Evolutionary conservation across 2,888 invertebrate genomes (phyloP).

Genomic region (Pardosa pseudoannulata): DNA sequence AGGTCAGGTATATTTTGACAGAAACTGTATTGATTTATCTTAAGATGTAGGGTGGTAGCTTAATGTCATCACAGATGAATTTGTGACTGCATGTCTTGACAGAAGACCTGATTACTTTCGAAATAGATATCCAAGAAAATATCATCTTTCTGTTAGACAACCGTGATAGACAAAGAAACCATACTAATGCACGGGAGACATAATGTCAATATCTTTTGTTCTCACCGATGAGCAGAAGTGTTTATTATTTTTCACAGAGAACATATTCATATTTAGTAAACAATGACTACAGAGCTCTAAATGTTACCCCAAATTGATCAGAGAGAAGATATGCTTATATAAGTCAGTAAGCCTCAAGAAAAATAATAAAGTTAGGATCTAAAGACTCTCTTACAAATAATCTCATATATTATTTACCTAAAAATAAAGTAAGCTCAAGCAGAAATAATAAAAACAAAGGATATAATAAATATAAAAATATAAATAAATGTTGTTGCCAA

Average conservation of each 20-base stretch:
- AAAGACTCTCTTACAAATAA: no score
- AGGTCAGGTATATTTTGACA: constrained; percentile 12
- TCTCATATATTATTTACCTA: no score
- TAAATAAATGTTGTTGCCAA: no score
- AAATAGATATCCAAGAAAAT: constrained; percentile 10
- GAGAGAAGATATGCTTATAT: no score
- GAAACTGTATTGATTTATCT: constrained; percentile 17
- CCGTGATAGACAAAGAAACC: constrained; percentile 2
- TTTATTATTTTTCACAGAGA: neutral
- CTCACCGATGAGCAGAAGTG: neutral
- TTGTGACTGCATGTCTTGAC: constrained; percentile 17
- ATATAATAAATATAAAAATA: no score
- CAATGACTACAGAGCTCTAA: no score
- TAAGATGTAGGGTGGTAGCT: constrained; percentile 2
- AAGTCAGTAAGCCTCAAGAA: no score
- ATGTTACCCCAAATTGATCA: no score
- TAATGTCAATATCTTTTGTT: constrained; percentile 7
- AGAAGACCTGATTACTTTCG: constrained; percentile 13
- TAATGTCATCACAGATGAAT: constrained; percentile 15
- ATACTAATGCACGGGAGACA: neutral
- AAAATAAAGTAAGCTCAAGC: no score
- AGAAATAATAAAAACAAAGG: no score
- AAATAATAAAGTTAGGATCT: no score
- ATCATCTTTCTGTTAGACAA: constrained; percentile 1
- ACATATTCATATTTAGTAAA: no score